Evolutionary conservation across 2,113 vertebrate genomes (phyloP), one percentile per base, ranked within the genome.

Genomic region (Forbesichthys agassizii): DNA sequence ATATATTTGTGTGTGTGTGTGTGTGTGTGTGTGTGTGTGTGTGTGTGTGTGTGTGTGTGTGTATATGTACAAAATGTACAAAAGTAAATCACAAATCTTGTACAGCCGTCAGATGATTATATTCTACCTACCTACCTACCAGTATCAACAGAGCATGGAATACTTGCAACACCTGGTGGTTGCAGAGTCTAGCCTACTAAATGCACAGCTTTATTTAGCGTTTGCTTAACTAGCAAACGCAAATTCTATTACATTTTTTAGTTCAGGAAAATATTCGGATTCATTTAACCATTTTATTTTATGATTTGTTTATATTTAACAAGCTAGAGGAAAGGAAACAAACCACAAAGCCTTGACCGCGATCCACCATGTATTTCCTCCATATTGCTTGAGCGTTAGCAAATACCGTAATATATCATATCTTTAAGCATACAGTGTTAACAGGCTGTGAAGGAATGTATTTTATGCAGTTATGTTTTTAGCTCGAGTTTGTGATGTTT

Each of bases 311-410:
- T 60, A 52, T 58, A 64, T 54, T 67, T 1, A 9, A 36, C 54
- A 14, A 2, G 33, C 11, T 36, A 27, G 53, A 54, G 49, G 53
- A 54, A 57, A 18, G 60, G 14, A 9, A 9, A 3, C 3, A 36
- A 76, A 61, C 58, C 77, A 84, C 79, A 81, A 81, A 83, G 75
- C 70, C 69, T 64, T 20, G 5, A 51, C 10, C 10, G 49, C 49
- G 62, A 76, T 33, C 65, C 33, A 20, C 52, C 79, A 47, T 67
- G 1, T 0, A 64, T 63, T 65, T 77, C 84, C 87, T 83, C 84
- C 85, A 87, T 87, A 18, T 86, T 84, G 88, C 73, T 48, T 80
- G 72, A 27, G 27, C 57, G 54, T 33, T 27, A 55, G 16, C 62
- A 20, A 69, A 64, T 73, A 27, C 27, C 27, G 27, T 27, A 52